These are phyloP conservation scores for Goniozus legneri DNA, from an alignment of 1,140 invertebrate genomes.

Conservation along the genomic window DNA sequence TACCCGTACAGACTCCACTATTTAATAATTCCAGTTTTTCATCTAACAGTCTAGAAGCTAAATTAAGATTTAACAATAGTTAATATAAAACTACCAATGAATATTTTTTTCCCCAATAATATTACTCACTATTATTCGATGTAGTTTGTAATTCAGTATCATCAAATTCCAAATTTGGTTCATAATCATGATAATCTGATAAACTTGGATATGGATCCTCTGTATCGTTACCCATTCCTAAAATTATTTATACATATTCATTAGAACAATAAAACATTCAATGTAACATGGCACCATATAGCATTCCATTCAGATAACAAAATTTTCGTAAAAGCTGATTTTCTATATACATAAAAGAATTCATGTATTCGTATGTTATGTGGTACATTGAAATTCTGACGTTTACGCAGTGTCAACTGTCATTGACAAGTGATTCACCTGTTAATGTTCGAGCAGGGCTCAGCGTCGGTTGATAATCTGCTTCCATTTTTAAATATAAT, in stretches of 20 bases:
- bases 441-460: constrained; percentile 42
- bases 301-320: constrained; percentile 6
- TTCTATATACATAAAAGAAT: constrained; percentile 9
- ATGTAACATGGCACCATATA: constrained; percentile 2
- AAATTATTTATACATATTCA: constrained; percentile 4
- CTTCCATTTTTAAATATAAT: constrained; percentile 42
- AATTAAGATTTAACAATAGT: neutral
- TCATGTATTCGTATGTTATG: too few species aligned
- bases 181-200: constrained; percentile 89
- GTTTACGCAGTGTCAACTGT: constrained; percentile 5
- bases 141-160: constrained; percentile 78
- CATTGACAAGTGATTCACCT: constrained; percentile 25
- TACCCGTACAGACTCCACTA: constrained; percentile 43
- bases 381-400: too few species aligned
- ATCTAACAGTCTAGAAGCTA: constrained; percentile 34
- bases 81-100: constrained; percentile 3
- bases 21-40: constrained; percentile 56
- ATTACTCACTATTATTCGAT: constrained; percentile 46
- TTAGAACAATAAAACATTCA: constrained; percentile 8
- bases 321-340: constrained; percentile 4
- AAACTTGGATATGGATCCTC: constrained; percentile 86
- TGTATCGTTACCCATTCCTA: constrained; percentile 54
- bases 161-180: constrained; percentile 93
- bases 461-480: constrained; percentile 41
- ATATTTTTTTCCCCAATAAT: too few species aligned